phyloP scores from a whole-genome alignment of 1,140 invertebrate species.

The Hycleus phaleratus region DNA sequence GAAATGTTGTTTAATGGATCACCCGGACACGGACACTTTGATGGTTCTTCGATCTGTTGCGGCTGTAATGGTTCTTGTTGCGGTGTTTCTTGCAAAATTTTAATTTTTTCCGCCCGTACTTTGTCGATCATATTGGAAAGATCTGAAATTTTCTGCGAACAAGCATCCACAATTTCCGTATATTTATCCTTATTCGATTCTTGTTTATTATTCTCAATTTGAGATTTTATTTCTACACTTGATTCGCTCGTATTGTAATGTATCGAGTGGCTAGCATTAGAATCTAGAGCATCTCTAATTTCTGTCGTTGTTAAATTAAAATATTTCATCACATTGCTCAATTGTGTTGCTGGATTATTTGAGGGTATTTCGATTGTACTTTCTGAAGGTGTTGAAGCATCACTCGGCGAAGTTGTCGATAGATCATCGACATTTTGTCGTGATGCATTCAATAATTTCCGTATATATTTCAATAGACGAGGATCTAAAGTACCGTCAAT shows the following conservation, averaged over 20 bases:
- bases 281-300: constrained; percentile 8
- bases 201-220: constrained; percentile 10
- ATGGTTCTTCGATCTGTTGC: constrained; percentile 2
- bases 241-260: constrained; percentile 8
- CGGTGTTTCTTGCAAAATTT: constrained; percentile 28
- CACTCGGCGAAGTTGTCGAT: constrained; percentile 44
- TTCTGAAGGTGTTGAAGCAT: constrained; percentile 45
- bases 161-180: constrained; percentile 46
- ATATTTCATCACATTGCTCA: constrained; percentile 22
- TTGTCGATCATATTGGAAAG: constrained; percentile 41
- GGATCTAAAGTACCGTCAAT: constrained; percentile 15
- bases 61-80: constrained; percentile 16
- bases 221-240: neutral
- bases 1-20: too few relatives aligned
- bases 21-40: neutral
- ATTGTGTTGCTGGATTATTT: constrained; percentile 25
- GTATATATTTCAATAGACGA: constrained; percentile 43
- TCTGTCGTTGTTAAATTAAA: constrained; percentile 21
- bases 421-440: constrained; percentile 44
- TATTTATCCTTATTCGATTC: constrained; percentile 21
- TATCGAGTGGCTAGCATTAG: neutral
- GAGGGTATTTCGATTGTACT: constrained; percentile 39
- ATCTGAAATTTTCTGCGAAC: constrained; percentile 29
- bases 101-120: constrained; percentile 47
- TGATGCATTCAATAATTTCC: constrained; percentile 45